A percentile compares a stretch with the other conserved stretches of the same genome.
Conservation (phyloP, 2,888 invertebrate genomes). For the Lasioglossum zephyrum region DNA sequence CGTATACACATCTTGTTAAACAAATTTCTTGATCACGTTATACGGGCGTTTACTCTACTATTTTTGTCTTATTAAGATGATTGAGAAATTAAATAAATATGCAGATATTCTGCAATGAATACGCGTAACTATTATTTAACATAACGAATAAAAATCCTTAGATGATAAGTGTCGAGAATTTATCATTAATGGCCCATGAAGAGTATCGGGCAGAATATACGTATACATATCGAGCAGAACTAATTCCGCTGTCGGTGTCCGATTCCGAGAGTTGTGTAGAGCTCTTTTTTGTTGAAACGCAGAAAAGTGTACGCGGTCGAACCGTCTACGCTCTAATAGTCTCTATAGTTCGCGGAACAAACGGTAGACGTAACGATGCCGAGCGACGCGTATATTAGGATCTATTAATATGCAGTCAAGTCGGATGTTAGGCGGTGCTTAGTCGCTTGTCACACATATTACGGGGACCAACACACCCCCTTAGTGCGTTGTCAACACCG, state of each 20-base stretch:
- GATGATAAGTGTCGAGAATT: not conserved
- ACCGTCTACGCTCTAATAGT: slow-evolving; percentile 32
- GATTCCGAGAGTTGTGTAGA: not conserved
- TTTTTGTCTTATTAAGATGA: too few relatives aligned
- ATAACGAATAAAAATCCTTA: not conserved
- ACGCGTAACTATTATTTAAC: not conserved
- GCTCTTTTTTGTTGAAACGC: not conserved
- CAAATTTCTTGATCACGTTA: too few relatives aligned
- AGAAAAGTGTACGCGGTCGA: not conserved
- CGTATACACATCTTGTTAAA: too few relatives aligned
- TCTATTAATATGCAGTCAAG: slow-evolving; percentile 80
- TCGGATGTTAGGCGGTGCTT: slow-evolving; percentile 78
- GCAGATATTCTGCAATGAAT: not conserved
- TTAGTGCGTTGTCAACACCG: slow-evolving; percentile 56
- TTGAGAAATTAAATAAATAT: not conserved
- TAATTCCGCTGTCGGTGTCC: not conserved
- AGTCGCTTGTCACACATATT: slow-evolving; percentile 79
- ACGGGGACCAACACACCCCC: slow-evolving; percentile 69
- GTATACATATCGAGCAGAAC: not conserved
- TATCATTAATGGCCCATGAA: not conserved
- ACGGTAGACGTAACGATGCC: slow-evolving; percentile 71
- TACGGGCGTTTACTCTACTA: too few relatives aligned
- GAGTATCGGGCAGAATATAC: not conserved
- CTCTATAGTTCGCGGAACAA: slow-evolving; percentile 70
- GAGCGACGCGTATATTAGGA: slow-evolving; percentile 69